Conservation (phyloP, 2,888 invertebrate species). For the Polia nebulosa region DNA sequence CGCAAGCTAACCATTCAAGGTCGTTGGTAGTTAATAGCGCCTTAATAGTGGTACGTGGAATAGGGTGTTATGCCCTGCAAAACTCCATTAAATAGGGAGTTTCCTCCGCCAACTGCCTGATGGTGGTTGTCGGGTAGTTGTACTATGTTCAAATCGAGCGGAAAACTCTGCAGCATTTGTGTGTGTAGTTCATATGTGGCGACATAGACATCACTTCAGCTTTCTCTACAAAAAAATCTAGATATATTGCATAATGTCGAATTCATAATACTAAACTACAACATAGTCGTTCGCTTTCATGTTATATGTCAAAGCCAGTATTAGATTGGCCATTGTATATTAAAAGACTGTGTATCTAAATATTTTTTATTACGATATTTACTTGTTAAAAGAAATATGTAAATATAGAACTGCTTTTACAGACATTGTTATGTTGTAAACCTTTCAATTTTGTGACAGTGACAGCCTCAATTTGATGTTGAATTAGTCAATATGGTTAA, state of each 20-base stretch:
- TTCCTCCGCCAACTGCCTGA: too few relatives aligned
- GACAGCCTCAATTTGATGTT: not conserved
- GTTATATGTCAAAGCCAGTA: constrained; percentile 14
- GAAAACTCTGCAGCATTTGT: too few relatives aligned
- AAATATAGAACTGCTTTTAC: not conserved
- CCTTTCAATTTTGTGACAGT: not conserved
- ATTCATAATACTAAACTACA: constrained; percentile 1
- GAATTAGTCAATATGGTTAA: not conserved
- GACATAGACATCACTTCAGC: too few relatives aligned
- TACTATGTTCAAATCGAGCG: too few relatives aligned
- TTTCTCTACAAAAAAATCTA: not conserved
- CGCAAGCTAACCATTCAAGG: too few relatives aligned
- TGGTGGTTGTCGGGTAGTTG: too few relatives aligned
- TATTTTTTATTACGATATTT: not conserved
- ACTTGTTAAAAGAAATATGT: not conserved
- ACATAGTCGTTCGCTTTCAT: constrained; percentile 14
- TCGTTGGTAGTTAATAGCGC: too few relatives aligned
- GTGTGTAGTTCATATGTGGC: too few relatives aligned
- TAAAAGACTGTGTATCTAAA: not conserved
- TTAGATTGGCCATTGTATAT: constrained; percentile 15
- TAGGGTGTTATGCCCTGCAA: too few relatives aligned
- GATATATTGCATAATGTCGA: not conserved
- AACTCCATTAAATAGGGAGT: too few relatives aligned
- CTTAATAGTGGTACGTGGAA: too few relatives aligned
- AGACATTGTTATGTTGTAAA: not conserved